Evolutionary conservation across 2,888 invertebrate genomes (phyloP).

Genomic region (Athetis lepigone): DNA sequence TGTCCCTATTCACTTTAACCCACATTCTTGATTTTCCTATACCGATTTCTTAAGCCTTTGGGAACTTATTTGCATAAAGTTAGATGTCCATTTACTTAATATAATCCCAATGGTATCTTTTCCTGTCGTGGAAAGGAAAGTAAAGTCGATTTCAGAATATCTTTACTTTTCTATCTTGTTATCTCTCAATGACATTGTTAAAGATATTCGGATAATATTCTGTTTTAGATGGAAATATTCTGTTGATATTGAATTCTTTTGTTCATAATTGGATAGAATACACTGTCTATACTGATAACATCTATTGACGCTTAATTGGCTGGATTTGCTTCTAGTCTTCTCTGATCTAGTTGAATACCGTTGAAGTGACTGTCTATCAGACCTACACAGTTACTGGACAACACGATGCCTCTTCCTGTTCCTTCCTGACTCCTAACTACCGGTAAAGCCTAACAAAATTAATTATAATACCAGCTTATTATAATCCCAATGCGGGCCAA

Average conservation of each 20-base stretch:
- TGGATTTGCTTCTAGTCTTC: too few species aligned
- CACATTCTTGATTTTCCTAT: background rate
- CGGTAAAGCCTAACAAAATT: too few species aligned
- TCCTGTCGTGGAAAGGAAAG: conserved; percentile 9
- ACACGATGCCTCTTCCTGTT: too few species aligned
- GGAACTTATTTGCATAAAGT: conserved; percentile 30
- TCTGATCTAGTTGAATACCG: too few species aligned
- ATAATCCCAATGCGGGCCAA: too few species aligned
- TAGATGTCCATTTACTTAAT: conserved; percentile 26
- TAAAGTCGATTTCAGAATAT: background rate
- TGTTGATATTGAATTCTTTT: background rate
- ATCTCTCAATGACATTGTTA: background rate
- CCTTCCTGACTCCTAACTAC: too few species aligned
- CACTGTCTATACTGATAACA: too few species aligned
- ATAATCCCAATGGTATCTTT: conserved; percentile 12
- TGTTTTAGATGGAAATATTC: background rate
- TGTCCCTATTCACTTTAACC: conserved; percentile 1
- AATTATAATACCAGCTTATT: too few species aligned
- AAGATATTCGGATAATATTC: background rate
- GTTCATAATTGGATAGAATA: too few species aligned
- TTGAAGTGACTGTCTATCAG: too few species aligned
- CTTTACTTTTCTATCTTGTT: background rate
- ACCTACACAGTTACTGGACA: too few species aligned
- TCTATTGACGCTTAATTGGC: too few species aligned
- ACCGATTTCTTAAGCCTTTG: conserved; percentile 23